Evolutionary conservation across 2,888 invertebrate genomes (phyloP), one percentile per base, ranked within the genome.

Genomic region (Heliconius sara): DNA sequence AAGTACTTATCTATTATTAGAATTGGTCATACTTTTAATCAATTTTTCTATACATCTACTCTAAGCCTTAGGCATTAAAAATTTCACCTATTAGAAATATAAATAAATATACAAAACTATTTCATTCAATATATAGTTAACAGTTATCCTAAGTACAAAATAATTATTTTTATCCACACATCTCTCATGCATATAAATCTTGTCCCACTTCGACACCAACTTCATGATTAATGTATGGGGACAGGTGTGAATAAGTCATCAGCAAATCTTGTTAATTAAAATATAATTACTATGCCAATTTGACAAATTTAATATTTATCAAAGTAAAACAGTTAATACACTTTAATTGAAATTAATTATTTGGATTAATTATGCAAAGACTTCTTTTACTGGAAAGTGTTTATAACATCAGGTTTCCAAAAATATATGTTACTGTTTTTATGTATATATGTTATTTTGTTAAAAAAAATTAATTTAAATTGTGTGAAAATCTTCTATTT

Each of bases 221-320:
- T n/a, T 73, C 9, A 9, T 73, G 16, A 60, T 73, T 34, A 73
- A 73, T 73, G n/a, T 25, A n/a, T 73, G 9, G 34, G 34, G 34
- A 34, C 73, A 73, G 73, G 73, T 73, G 73, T 39, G 34, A 60
- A 60, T 73, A 73, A 34, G 34, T 73, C 57, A 73, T 57, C 30
- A 52, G 22, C 34, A 57, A 73, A 25, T n/a, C 13, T 73, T 57
- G 34, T 60, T 60, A 57, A 73, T 70, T 47, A 13, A 47, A 16
- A 70, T 47, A 43, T 70, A 39, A 6, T 13, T 34, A 34, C 10
- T 67, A 34, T 22, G 22, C 0, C 34, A 67, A 67, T 67, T 27
- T 66, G 19, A 30, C 34, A 34, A 22, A 57, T 57, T 57, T 47
- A 6, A 52, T 19, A 52, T 52, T 52, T 52, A 19, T 19, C 19